Base-by-base conservation (phyloP, 2,113 vertebrate genomes). In the Haemorhous mexicanus region DNA sequence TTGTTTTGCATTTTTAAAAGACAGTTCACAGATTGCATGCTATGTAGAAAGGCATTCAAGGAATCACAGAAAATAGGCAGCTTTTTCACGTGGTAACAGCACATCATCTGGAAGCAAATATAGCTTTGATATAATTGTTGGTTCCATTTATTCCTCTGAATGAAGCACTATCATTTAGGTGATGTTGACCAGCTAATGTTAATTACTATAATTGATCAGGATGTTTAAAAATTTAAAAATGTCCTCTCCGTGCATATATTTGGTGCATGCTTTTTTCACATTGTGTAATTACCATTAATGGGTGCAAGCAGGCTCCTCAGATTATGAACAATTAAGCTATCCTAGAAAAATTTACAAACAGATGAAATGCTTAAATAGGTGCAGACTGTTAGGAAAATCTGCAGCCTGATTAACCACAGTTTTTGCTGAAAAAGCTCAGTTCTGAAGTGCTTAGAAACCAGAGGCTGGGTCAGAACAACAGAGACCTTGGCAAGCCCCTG, bases 71-170 rank as follows among this genome's bases (percentile, higher is more conserved):
- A 84, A 89, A 81, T 1, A 85, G 53, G 30, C n/a, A 90, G 23
- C 73, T 73, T 96, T 94, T 95, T 90, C 33, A 13, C 18, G 5
- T 72, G 52, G 41, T 68, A 94, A 43, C 49, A 83, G 76, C 41
- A 14, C 41, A 62, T 93, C 13, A 7, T 28, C 87, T 82, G 66
- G 50, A 87, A 78, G 27, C 41, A 96, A 94, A 94, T 78, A 68
- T 24, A 90, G 83, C 49, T 90, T 77, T 85, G 43, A 55, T 84
- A 66, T 94, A 96, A 95, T 93, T 95, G 69, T 80, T 81, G 61
- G 84, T 92, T 96, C 55, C 66, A 88, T 80, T 96, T 81, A 95
- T 88, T 89, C 35, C 76, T 93, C 63, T 89, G 83, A 94, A 88
- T 9, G 55, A 94, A 93, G 68, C 67, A 44, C 74, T 87, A 9